A percentile compares a stretch with the other conserved stretches of the same genome.
phyloP scores from a whole-genome alignment of 2,113 vertebrate species.

The Illadopsis cleaveri region DNA sequence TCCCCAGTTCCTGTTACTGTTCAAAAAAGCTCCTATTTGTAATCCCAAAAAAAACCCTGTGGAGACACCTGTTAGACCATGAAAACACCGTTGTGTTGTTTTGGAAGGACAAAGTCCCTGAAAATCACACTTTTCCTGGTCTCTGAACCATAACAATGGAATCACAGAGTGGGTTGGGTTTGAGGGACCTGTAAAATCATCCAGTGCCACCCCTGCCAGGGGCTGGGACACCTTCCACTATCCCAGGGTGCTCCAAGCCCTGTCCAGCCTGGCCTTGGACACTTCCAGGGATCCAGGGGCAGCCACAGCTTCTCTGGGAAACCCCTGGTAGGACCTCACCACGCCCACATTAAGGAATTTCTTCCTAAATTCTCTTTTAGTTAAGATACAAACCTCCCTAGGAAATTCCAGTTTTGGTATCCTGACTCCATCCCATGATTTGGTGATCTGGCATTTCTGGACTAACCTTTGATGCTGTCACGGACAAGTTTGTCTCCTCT shows the following conservation, averaged over 20 bases:
- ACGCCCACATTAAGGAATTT: neutral
- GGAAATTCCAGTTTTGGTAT: neutral
- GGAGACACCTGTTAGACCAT: neutral
- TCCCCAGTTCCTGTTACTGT: neutral
- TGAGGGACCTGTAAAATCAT: neutral
- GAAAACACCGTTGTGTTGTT: neutral
- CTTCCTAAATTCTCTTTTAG: neutral
- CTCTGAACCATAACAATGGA: neutral
- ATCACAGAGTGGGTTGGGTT: neutral
- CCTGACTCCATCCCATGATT: neutral
- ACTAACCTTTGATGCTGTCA: too few species aligned
- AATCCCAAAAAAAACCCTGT: neutral
- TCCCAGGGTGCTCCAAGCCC: neutral
- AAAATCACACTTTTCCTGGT: neutral
- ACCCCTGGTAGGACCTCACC: neutral
- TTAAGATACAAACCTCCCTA: neutral
- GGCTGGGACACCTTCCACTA: neutral
- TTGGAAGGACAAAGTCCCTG: rapidly evolving
- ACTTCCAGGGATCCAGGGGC: neutral
- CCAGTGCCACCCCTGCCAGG: neutral
- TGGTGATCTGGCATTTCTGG: neutral
- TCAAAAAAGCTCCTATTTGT: neutral
- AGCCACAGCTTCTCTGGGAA: neutral
- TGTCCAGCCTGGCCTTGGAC: neutral
- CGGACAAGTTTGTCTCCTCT: neutral